phyloP scores from a whole-genome alignment of 2,113 vertebrate species.

The Microtus pennsylvanicus region DNA sequence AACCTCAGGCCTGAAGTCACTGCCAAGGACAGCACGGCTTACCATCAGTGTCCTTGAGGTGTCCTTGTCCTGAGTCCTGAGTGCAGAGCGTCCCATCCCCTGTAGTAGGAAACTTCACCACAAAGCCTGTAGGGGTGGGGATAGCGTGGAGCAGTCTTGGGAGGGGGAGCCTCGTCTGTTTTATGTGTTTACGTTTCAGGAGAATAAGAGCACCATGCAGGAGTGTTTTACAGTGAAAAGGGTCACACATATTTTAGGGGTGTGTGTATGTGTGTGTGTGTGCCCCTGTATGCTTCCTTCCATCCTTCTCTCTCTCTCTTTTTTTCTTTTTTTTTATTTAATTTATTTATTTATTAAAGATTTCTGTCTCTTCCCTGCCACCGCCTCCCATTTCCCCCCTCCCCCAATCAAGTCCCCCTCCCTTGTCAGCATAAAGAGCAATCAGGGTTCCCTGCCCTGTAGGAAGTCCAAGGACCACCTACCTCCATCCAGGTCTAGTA shows the following conservation, averaged over 20 bases:
- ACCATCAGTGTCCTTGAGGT: not conserved
- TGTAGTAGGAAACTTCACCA: not conserved
- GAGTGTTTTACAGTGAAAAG: not conserved
- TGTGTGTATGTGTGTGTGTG: not conserved
- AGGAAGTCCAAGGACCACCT: no score
- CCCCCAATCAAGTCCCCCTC: no score
- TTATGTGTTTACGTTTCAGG: not conserved
- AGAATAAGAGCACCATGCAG: not conserved
- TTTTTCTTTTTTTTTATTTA: no score
- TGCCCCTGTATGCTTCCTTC: not conserved
- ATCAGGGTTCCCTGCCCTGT: no score
- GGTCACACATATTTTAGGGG: not conserved
- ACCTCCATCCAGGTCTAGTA: no score
- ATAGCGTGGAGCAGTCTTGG: accelerated
- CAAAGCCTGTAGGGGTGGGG: not conserved
- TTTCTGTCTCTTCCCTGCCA: no score
- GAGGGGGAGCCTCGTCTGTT: not conserved
- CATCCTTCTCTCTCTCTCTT: no score
- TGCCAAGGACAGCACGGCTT: not conserved
- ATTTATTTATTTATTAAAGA: no score
- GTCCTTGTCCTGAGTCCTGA: not conserved
- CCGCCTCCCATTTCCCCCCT: no score
- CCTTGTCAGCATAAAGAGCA: no score
- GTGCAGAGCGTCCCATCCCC: not conserved
- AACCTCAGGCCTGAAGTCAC: not conserved